A percentile compares a stretch with the other conserved stretches of the same genome.
phyloP scores from a whole-genome alignment of 2,113 vertebrate genomes.

The Microtus oregoni region DNA sequence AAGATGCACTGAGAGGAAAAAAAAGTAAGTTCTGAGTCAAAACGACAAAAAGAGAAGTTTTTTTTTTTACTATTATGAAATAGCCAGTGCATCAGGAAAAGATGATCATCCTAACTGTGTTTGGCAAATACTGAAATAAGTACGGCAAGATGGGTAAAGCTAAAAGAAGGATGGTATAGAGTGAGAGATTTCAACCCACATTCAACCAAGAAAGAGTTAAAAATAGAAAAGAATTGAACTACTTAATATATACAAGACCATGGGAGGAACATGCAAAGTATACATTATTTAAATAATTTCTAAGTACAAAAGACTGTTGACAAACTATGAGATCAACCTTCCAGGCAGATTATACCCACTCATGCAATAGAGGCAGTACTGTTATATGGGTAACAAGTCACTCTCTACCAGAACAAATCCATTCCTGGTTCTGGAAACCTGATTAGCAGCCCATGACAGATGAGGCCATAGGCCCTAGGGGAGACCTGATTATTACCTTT shows the following conservation, averaged over 20 bases:
- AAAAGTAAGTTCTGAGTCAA: conserved; percentile 4
- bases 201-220: background rate
- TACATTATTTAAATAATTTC: background rate
- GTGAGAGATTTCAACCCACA: background rate
- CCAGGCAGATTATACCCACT: background rate
- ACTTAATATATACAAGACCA: background rate
- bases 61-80: background rate
- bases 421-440: background rate
- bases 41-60: background rate
- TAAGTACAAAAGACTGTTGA: background rate
- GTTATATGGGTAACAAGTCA: background rate
- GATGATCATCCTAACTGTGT: background rate
- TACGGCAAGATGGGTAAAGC: background rate
- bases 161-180: background rate
- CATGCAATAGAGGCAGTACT: background rate
- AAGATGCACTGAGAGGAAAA: background rate
- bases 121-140: background rate
- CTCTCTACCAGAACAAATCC: background rate
- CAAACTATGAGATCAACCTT: background rate
- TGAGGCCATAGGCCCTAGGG: background rate
- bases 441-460: background rate
- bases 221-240: background rate
- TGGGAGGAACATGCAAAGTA: background rate
- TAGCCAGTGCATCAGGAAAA: background rate
- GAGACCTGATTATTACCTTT: background rate